These are phyloP conservation scores for Tetranychus urticae DNA, from an alignment of 1,140 invertebrate genomes.

Conservation along the genomic window DNA sequence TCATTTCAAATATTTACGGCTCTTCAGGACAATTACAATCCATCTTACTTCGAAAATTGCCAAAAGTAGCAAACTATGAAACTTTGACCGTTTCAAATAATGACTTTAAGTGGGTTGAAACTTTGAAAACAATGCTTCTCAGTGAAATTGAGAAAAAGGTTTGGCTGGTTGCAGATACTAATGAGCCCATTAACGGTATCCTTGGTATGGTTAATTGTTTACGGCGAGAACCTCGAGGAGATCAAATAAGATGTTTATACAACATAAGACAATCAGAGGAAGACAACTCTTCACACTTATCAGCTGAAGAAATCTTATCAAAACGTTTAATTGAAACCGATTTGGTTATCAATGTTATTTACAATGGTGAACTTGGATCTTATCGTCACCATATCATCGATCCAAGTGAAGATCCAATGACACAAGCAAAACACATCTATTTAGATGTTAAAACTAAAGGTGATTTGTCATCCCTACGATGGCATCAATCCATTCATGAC, in stretches of 20 bases:
- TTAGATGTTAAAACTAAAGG: slow-evolving; percentile 10
- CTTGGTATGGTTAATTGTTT: slow-evolving; percentile 72
- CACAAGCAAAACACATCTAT: slow-evolving; percentile 8
- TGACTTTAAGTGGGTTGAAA: slow-evolving; percentile 48
- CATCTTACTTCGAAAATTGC: slow-evolving; percentile 8
- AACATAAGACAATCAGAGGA: background rate
- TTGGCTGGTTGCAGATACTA: slow-evolving; percentile 36
- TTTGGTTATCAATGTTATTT: slow-evolving; percentile 1
- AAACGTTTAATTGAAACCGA: slow-evolving; percentile 2
- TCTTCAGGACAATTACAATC: background rate
- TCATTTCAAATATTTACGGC: background rate
- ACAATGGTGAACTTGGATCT: slow-evolving; percentile 28
- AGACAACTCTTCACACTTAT: background rate
- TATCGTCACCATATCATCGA: slow-evolving; percentile 44
- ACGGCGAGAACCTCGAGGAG: slow-evolving; percentile 51
- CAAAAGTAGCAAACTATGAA: slow-evolving; percentile 1
- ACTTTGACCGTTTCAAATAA: slow-evolving; percentile 16
- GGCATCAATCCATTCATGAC: slow-evolving; percentile 29
- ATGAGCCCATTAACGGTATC: slow-evolving; percentile 33
- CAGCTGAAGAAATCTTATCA: background rate
- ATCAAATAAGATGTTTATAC: slow-evolving; percentile 32
- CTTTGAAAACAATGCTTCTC: slow-evolving; percentile 23
- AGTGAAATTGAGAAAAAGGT: slow-evolving; percentile 27
- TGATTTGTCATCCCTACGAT: slow-evolving; percentile 10
- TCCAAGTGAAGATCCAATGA: background rate